Base-by-base conservation (phyloP, 2,888 invertebrate genomes). In the Lasioglossum vierecki region DNA sequence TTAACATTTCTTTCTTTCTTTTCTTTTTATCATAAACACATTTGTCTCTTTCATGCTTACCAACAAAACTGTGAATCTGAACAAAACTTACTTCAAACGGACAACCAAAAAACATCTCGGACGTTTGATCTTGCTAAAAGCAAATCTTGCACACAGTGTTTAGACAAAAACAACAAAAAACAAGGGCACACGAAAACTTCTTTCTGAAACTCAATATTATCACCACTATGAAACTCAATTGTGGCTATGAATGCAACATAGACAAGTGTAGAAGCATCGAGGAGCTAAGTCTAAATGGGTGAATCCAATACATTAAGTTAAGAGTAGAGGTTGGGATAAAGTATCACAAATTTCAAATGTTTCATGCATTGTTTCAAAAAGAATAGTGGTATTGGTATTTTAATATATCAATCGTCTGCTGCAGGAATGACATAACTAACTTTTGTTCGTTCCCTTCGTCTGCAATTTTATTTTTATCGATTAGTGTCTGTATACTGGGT, bases 21-120 rank as follows among this genome's bases (percentile, higher is more conserved):
- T 53, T 44, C 4, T 22, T 82, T 77, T 76, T 79, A 84, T 84
- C 84, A 84, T 84, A 84, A 84, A 84, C 84, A 84, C 84, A 84
- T 84, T 63, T 79, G 70, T 83, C 30, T 72, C 13, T 44, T 84
- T 78, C 41, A 22, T 35, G 39, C 39, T 74, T 39, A 39, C 39
- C 26, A 35, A 63, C 35, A 72, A 53, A 66, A 76, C 15, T 35
- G 5, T 6, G 63, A 82, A 82, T 13, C 35, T 49, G 22, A 63
- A 70, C 22, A 44, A 41, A 76, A 66, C 49, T 46, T 71, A 79
- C 44, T 18, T 15, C 53, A 74, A 68, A 60, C 5, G 26, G 22
- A 76, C 35, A 76, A 71, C 2, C 30, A 60, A 22, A 70, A 76
- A 41, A 22, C 41, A 30, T n/a, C 30, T 39, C 5, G 30, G 72